Evolutionary conservation across 2,113 vertebrate species (phyloP).

Genomic region (Lampris megalopsis): DNA sequence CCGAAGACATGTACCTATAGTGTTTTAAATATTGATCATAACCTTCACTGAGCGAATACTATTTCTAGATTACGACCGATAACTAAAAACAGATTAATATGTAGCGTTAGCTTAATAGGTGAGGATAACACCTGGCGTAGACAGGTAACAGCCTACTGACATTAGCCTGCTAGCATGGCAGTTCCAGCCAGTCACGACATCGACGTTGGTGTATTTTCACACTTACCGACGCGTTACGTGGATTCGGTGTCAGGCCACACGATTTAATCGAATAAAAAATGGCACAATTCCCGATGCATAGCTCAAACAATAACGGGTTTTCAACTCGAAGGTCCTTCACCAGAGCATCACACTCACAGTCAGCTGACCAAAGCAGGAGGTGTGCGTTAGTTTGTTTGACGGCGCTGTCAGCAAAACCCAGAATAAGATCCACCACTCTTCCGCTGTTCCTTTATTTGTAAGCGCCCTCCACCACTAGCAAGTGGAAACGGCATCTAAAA

Average conservation of each 20-base stretch:
- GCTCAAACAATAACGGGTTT: conserved; percentile 47
- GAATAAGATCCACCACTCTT: too few relatives aligned
- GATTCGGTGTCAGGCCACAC: conserved; percentile 23
- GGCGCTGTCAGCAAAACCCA: too few relatives aligned
- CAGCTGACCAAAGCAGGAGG: conserved; percentile 73
- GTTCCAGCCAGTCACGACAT: conserved; percentile 62
- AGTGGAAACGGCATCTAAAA: too few relatives aligned
- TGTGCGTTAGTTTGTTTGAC: conserved; percentile 20
- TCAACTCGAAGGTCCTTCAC: conserved; percentile 56
- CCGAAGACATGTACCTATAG: not conserved
- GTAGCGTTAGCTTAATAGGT: not conserved
- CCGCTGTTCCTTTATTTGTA: too few relatives aligned
- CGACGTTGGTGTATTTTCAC: not conserved
- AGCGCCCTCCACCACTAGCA: too few relatives aligned
- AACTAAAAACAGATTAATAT: not conserved
- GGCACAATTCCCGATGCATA: conserved; percentile 43
- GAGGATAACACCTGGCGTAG: not conserved
- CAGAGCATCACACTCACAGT: conserved; percentile 70
- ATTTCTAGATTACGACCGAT: not conserved
- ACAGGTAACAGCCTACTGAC: conserved; percentile 39
- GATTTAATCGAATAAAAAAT: conserved; percentile 30
- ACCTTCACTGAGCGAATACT: not conserved
- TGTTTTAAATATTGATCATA: conserved; percentile 1
- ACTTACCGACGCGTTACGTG: conserved; percentile 59
- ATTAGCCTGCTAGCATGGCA: conserved; percentile 47